Conservation (phyloP, 2,888 invertebrate genomes). For the Anorthoa munda region DNA sequence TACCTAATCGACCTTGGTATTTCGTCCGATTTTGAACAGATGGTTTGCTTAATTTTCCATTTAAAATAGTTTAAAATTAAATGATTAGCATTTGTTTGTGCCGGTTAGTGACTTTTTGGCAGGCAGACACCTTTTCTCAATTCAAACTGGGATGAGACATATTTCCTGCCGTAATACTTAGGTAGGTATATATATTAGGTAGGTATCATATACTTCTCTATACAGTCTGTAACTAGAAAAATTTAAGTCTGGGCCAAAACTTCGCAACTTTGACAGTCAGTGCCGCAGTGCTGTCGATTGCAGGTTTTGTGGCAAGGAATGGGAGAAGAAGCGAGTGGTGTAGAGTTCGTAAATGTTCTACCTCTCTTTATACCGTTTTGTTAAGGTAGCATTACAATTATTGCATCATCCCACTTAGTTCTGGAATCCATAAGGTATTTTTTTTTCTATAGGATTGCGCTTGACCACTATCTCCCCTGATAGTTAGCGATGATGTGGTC, state of each 20-base stretch:
- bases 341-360: background rate
- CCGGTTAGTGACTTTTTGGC: constrained; percentile 13
- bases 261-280: background rate
- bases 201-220: background rate
- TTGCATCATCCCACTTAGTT: background rate
- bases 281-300: background rate
- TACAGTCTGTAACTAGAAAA: background rate
- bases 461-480: too few species aligned
- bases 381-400: background rate
- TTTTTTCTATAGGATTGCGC: too few species aligned
- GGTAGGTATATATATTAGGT: too few species aligned
- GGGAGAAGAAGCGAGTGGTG: background rate
- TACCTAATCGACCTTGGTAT: constrained; percentile 42
- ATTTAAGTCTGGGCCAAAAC: background rate
- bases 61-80: constrained; percentile 17
- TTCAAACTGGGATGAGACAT: background rate
- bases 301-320: background rate
- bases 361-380: background rate
- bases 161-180: background rate
- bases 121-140: background rate
- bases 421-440: background rate
- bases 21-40: constrained; percentile 17
- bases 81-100: constrained; percentile 13
- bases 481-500: too few species aligned
- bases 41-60: constrained; percentile 12